These are phyloP conservation scores for Oscheius sp. DNA, from an alignment of 2,888 invertebrate species.

Conservation along the genomic window DNA sequence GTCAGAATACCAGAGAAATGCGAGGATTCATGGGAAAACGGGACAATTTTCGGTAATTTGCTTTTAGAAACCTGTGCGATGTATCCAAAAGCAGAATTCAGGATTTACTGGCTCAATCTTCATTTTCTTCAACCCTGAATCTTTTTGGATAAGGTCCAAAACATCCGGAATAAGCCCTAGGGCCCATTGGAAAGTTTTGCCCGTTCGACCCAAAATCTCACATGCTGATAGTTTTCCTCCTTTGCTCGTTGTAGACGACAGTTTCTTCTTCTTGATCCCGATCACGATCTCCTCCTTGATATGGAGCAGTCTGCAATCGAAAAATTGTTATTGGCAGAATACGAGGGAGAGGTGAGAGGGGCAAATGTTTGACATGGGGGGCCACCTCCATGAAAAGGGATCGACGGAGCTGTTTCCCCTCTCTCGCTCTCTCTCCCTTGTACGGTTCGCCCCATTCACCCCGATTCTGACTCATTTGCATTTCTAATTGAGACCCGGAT, in stretches of 20 bases:
- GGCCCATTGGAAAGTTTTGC: not conserved
- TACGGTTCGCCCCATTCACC: constrained; percentile 4
- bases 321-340: not conserved
- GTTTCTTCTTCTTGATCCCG: constrained; percentile 59
- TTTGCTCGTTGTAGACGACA: constrained; percentile 57
- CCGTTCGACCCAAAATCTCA: constrained; percentile 40
- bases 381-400: too few species aligned
- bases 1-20: too few species aligned
- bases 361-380: too few species aligned
- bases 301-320: not conserved
- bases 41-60: too few species aligned
- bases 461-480: constrained; percentile 18
- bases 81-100: too few species aligned
- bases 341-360: constrained; percentile 15
- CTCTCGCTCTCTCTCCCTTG: not conserved
- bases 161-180: too few species aligned
- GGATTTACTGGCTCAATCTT: too few species aligned
- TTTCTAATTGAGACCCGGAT: constrained; percentile 13
- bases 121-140: too few species aligned
- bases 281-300: constrained; percentile 47
- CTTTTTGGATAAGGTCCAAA: too few species aligned
- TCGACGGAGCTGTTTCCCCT: too few species aligned
- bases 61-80: too few species aligned
- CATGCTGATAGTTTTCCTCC: constrained; percentile 58
- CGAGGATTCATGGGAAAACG: too few species aligned